Conservation (phyloP, 2,113 vertebrate genomes). For the Peromyscus polionotus region DNA sequence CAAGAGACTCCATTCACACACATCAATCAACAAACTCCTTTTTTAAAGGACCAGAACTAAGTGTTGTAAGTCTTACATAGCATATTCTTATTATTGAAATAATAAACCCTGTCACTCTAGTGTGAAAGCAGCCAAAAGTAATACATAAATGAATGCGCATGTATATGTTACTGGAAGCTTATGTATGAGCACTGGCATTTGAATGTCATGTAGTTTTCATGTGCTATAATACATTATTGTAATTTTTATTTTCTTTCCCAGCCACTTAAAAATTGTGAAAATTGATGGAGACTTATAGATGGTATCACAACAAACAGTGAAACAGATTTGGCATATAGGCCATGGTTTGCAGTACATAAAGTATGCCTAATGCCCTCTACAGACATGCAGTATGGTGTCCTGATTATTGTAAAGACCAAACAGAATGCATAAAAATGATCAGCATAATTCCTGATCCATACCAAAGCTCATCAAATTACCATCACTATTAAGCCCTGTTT, state of each 20-base stretch:
- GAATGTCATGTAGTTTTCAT: slow-evolving; percentile 31
- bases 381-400: background rate
- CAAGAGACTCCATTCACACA: background rate
- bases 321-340: background rate
- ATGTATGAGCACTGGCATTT: slow-evolving; percentile 42
- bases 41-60: background rate
- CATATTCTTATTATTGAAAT: background rate
- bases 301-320: background rate
- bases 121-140: background rate
- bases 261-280: slow-evolving; percentile 49
- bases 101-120: background rate
- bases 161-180: background rate
- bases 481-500: background rate
- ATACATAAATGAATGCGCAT: background rate
- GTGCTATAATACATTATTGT: background rate
- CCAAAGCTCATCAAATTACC: background rate
- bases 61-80: background rate
- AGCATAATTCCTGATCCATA: background rate
- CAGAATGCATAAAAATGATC: background rate
- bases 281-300: background rate
- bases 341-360: background rate
- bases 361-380: background rate
- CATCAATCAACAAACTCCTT: background rate
- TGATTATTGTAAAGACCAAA: slow-evolving; percentile 33
- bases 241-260: background rate